Evolutionary conservation across 2,797 vertebrate species (phyloP).

Genomic region (Meriones psammophilus): DNA sequence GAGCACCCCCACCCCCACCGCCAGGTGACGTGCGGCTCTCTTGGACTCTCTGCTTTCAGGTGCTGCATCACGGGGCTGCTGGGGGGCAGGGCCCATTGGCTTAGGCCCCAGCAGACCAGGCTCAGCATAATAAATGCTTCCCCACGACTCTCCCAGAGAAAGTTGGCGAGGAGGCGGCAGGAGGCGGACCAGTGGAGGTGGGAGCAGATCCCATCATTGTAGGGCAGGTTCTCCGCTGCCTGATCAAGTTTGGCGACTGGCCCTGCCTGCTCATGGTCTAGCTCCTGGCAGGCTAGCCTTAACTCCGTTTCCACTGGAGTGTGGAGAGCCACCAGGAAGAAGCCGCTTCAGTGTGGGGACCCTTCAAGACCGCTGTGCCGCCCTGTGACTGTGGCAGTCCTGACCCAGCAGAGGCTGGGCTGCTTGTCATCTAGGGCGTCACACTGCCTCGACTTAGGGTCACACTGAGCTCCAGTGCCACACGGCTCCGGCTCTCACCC

Average conservation of each 20-base stretch:
- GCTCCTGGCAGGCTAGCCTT: not conserved
- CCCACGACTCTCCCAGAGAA: constrained; percentile 81
- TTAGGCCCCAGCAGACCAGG: constrained; percentile 73
- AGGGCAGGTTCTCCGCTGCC: too few species aligned
- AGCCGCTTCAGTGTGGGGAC: not conserved
- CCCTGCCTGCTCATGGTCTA: accelerated
- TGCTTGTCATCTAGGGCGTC: not conserved
- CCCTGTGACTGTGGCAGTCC: not conserved
- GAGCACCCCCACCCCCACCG: not conserved
- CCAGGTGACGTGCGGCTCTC: constrained; percentile 84
- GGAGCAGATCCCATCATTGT: too few species aligned
- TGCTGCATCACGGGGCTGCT: constrained; percentile 85
- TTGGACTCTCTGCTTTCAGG: constrained; percentile 74
- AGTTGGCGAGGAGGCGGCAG: not conserved
- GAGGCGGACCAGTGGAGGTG: accelerated
- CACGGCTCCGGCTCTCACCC: accelerated
- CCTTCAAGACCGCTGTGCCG: not conserved
- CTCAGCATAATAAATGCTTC: not conserved
- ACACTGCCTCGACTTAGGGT: not conserved
- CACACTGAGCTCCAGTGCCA: not conserved
- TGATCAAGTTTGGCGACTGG: accelerated
- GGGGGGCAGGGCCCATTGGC: constrained; percentile 87
- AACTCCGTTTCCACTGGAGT: too few species aligned
- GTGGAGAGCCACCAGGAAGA: not conserved
- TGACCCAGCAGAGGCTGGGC: not conserved